Conservation (phyloP, 2,888 invertebrate species). For the Brachyopa scutellaris region DNA sequence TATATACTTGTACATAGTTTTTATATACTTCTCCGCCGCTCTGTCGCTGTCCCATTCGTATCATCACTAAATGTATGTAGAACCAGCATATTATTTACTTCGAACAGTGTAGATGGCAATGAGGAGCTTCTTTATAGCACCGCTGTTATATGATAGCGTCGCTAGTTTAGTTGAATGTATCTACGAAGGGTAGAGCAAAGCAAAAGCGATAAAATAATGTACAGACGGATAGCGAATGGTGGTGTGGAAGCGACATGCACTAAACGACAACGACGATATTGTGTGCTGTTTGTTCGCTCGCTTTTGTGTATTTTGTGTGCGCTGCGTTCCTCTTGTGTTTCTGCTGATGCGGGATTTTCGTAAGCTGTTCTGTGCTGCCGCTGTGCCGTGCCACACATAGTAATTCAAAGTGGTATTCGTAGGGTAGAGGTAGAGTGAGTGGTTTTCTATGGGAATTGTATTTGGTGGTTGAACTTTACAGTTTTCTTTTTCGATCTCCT, state of each 20-base stretch:
- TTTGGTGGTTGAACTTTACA: constrained; percentile 55
- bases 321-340: constrained; percentile 55
- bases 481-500: no score
- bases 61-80: background rate
- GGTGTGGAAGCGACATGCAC: constrained; percentile 56
- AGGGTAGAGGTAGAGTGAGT: constrained; percentile 56
- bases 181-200: constrained; percentile 34
- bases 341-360: constrained; percentile 69
- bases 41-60: constrained; percentile 18
- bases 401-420: constrained; percentile 60
- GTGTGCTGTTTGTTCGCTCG: constrained; percentile 29
- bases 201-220: constrained; percentile 34
- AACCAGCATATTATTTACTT: background rate
- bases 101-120: constrained; percentile 1
- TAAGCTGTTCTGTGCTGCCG: constrained; percentile 34
- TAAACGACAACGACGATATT: constrained; percentile 43
- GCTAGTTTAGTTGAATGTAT: constrained; percentile 41
- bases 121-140: constrained; percentile 28
- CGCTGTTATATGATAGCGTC: constrained; percentile 44
- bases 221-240: constrained; percentile 59
- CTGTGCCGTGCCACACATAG: constrained; percentile 57
- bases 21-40: constrained; percentile 25
- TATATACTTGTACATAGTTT: constrained; percentile 16
- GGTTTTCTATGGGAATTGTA: constrained; percentile 38
- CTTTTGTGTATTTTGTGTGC: constrained; percentile 44